A percentile compares a stretch with the other conserved stretches of the same genome.
phyloP scores from a whole-genome alignment of 2,797 vertebrate species.

The Loriculus beryllinus region DNA sequence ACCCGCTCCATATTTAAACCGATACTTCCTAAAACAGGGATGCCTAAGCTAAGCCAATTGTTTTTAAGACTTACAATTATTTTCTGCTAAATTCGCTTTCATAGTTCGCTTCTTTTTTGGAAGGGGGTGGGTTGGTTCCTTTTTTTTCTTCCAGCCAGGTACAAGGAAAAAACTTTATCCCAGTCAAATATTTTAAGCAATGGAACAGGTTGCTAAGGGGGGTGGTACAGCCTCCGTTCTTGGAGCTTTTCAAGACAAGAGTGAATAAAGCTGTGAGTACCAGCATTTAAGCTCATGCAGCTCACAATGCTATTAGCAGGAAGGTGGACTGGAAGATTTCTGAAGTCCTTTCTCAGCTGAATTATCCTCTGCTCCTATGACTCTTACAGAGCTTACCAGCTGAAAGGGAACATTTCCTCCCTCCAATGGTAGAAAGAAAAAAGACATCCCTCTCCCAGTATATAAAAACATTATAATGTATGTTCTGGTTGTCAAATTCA shows the following conservation, averaged over 20 bases:
- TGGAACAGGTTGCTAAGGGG: background rate
- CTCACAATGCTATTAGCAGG: background rate
- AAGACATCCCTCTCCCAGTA: background rate
- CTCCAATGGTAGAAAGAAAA: background rate
- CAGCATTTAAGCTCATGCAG: background rate
- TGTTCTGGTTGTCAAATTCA: background rate
- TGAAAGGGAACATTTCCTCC: background rate
- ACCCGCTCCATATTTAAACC: background rate
- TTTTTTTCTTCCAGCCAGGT: background rate
- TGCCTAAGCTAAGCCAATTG: background rate
- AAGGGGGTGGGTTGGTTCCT: accelerated
- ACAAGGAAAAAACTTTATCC: background rate
- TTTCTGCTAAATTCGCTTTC: background rate
- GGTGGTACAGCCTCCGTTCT: background rate
- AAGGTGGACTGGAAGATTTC: background rate
- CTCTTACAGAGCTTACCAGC: background rate
- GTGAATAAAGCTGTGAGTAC: background rate
- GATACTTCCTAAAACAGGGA: background rate
- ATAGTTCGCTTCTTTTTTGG: background rate
- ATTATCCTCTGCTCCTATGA: background rate
- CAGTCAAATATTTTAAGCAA: background rate
- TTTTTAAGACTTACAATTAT: background rate
- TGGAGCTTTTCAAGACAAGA: background rate
- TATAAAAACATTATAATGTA: background rate
- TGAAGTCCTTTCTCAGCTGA: background rate